Percentiles rank a stretch among this genome's conserved stretches.
Evolutionary conservation across 1,140 invertebrate genomes (phyloP).

Genomic region (Caerostris darwini): DNA sequence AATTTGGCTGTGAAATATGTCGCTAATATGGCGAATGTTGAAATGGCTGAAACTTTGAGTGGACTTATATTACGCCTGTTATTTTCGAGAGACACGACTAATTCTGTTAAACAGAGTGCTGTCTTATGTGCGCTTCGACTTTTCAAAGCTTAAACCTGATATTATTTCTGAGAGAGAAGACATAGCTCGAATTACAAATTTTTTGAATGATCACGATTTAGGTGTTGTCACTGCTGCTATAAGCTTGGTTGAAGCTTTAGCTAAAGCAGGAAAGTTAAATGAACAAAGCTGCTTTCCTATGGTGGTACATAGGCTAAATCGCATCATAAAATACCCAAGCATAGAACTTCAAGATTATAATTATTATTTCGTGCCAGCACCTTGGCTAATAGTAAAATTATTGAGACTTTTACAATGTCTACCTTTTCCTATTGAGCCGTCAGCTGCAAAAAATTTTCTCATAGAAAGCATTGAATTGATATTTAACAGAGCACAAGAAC

Average conservation of each 20-base stretch:
- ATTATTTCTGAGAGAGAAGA: constrained; percentile 98
- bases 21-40: constrained; percentile 99
- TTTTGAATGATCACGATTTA: constrained; percentile 99
- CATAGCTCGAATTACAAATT: constrained; percentile 98
- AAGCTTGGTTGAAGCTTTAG: constrained; percentile 97
- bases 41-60: constrained; percentile 99
- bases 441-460: constrained; percentile 89
- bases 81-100: constrained; percentile 99
- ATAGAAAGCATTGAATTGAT: constrained; percentile 99
- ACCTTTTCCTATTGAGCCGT: constrained; percentile 90
- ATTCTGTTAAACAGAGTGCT: constrained; percentile 99
- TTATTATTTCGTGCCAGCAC: constrained; percentile 99
- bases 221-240: constrained; percentile 80
- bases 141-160: constrained; percentile 93
- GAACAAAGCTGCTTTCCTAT: constrained; percentile 99
- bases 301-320: constrained; percentile 89
- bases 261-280: constrained; percentile 98
- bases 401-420: constrained; percentile 98
- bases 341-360: constrained; percentile 99
- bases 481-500: constrained; percentile 99
- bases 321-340: constrained; percentile 98
- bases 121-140: constrained; percentile 96
- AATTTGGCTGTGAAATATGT: constrained; percentile 99
- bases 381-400: constrained; percentile 99
- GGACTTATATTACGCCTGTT: constrained; percentile 98